Evolutionary conservation across 2,113 vertebrate genomes (phyloP).

Genomic region (Eira barbara): DNA sequence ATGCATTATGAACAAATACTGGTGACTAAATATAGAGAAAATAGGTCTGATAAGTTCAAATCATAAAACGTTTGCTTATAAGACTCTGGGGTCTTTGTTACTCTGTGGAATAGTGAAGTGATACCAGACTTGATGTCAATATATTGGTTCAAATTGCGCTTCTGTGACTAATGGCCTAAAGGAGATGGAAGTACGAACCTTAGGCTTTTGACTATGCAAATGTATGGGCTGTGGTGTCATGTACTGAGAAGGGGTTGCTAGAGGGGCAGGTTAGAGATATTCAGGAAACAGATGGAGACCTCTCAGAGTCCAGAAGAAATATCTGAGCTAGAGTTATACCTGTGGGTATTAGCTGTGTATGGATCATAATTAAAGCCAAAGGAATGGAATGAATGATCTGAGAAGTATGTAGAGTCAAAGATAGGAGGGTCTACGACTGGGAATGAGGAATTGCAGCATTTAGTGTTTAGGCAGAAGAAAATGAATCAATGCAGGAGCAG

Average conservation of each 20-base stretch:
- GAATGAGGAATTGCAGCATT: not conserved
- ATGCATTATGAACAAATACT: constrained; percentile 3
- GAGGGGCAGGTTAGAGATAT: not conserved
- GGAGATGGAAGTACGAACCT: not conserved
- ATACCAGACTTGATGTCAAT: not conserved
- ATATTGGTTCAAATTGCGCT: not conserved
- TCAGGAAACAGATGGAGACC: not conserved
- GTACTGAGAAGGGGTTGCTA: not conserved
- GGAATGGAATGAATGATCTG: not conserved
- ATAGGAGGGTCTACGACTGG: not conserved
- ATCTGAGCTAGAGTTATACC: not conserved
- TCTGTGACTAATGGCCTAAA: not conserved
- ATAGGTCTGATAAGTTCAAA: not conserved
- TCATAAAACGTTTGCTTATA: not conserved
- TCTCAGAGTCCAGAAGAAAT: not conserved
- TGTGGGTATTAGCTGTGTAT: not conserved
- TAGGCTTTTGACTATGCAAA: not conserved
- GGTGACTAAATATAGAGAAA: constrained; percentile 4
- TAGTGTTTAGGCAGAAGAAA: not conserved
- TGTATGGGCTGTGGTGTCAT: not conserved
- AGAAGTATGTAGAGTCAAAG: not conserved
- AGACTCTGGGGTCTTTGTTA: not conserved
- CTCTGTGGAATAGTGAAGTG: not conserved
- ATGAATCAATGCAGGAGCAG: not conserved
- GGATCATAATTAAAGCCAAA: not conserved